A percentile compares a stretch with the other conserved stretches of the same genome.
Evolutionary conservation across 1,140 invertebrate species (phyloP).

Genomic region (Neotoxoptera formosana): DNA sequence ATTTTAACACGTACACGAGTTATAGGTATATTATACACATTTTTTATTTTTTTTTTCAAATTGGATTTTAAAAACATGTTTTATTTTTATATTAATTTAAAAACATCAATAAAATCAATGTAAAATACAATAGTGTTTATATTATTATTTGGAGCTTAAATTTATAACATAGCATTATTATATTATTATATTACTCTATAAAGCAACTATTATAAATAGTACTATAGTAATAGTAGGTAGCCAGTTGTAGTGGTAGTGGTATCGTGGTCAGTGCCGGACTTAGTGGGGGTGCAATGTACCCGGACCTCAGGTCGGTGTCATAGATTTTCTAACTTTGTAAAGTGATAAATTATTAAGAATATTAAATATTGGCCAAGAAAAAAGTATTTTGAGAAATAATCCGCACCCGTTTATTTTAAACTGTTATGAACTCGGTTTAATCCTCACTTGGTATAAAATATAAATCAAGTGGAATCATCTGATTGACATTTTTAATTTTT

Average conservation of each 20-base stretch:
- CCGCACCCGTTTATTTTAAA: too few species aligned
- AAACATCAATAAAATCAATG: slow-evolving; percentile 42
- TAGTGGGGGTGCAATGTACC: too few species aligned
- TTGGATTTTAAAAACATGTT: slow-evolving; percentile 26
- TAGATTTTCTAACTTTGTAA: too few species aligned
- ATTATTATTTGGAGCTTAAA: slow-evolving; percentile 23
- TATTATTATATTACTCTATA: slow-evolving; percentile 28
- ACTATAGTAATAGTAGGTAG: neutral
- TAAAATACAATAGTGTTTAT: slow-evolving; percentile 38
- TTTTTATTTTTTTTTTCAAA: neutral
- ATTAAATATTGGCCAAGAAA: too few species aligned
- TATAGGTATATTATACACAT: slow-evolving; percentile 25
- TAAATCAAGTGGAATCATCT: too few species aligned
- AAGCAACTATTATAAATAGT: slow-evolving; percentile 42
- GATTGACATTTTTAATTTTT: too few species aligned
- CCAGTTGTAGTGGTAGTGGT: neutral
- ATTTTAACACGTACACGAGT: neutral
- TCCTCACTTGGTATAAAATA: too few species aligned
- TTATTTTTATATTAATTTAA: slow-evolving; percentile 32
- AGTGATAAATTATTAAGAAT: too few species aligned
- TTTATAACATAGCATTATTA: neutral
- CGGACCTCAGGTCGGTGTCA: too few species aligned
- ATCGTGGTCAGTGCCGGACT: neutral
- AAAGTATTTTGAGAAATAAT: too few species aligned
- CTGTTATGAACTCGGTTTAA: too few species aligned